Percentiles rank a stretch among this genome's conserved stretches.
Conservation (phyloP, 2,888 invertebrate genomes). For the Agrochola circellaris region DNA sequence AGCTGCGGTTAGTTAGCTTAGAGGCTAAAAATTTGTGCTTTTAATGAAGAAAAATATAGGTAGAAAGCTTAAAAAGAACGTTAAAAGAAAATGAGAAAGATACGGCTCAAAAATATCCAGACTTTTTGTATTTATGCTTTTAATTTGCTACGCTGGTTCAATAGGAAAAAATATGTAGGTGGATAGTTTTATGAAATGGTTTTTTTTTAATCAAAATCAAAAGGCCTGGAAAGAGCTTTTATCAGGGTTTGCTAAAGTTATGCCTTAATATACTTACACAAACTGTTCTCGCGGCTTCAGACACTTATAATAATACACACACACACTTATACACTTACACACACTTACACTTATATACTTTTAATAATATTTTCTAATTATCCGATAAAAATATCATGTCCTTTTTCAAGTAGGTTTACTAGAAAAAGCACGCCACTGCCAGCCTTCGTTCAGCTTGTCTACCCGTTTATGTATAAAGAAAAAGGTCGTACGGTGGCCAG, state of each 20-base stretch:
- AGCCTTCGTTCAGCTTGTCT: too few species aligned
- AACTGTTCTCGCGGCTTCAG: background rate
- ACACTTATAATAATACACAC: too few species aligned
- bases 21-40: conserved; percentile 25
- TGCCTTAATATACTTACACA: background rate
- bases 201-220: background rate
- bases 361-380: background rate
- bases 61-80: conserved; percentile 14
- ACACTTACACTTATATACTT: too few species aligned
- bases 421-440: too few species aligned
- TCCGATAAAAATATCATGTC: background rate
- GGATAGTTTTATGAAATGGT: background rate
- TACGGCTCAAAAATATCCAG: conserved; percentile 12
- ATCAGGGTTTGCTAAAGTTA: background rate
- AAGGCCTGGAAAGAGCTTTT: background rate
- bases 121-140: conserved; percentile 7
- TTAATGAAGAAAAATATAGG: conserved; percentile 37
- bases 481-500: too few species aligned
- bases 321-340: too few species aligned
- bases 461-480: too few species aligned
- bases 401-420: too few species aligned
- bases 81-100: conserved; percentile 29
- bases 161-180: background rate
- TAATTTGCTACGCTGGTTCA: conserved; percentile 17
- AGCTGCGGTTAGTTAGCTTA: conserved; percentile 20